Evolutionary conservation across 2,888 invertebrate species (phyloP), one percentile per base, ranked within the genome.

Genomic region (Fragum whitleyi): DNA sequence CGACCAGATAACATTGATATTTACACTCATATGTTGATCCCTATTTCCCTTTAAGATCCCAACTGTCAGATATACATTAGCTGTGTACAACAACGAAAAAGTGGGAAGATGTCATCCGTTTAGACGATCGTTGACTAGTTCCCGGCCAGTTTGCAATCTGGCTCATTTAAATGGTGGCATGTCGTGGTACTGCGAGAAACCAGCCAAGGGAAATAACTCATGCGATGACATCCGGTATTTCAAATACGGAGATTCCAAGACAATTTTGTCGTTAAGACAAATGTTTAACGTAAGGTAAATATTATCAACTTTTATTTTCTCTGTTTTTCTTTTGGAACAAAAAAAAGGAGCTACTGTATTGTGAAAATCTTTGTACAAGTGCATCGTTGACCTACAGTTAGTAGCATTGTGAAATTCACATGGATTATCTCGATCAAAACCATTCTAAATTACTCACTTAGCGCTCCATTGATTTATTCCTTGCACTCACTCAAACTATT

Each of bases 101-200:
- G 1, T 11, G 26, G 32, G 29, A 21, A 19, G 6, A 32, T 61
- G 32, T 32, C 61, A 61, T 29, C 61, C 61, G 26, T 61, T 61
- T 2, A 61, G 32, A 19, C n/a, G n/a, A 32, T 32, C 6, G 61
- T 32, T 61, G 32, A 32, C 3, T n/a, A 14, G n/a, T 19, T 61
- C 61, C n/a, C 61, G 61, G 3, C 16, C 29, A 5, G 19, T 61
- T 14, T 61, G 61, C 29, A 61, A 61, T 26, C n/a, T 61, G 32
- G 29, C 61, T n/a, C 5, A 28, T 3, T 32, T 11, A 32, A 61
- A 61, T 61, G 61, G 61, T 11, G 61, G 61, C 11, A 61, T 61
- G 61, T 61, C 61, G 5, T 61, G 61, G 61, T 61, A 61, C 32
- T 61, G 61, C 61, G 61, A 61, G 61, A 21, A 19, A 21, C 61